A percentile compares a stretch with the other conserved stretches of the same genome.
Evolutionary conservation across 2,113 vertebrate species (phyloP).

Genomic region (Bothrops jararaca): DNA sequence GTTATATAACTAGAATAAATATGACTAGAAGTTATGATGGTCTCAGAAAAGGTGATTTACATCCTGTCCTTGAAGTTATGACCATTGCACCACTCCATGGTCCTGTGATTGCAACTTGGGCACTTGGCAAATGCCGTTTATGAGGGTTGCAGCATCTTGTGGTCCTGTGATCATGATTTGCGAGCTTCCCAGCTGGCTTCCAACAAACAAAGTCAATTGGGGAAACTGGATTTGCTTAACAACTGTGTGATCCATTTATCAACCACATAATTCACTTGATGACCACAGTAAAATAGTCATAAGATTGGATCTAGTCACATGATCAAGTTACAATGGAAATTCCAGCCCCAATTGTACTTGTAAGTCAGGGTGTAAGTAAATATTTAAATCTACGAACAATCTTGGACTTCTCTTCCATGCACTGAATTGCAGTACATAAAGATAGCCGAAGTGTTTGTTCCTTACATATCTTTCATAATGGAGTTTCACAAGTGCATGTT

Average conservation of each 20-base stretch:
- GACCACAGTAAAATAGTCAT: background rate
- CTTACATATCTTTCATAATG: background rate
- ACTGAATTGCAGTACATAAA: background rate
- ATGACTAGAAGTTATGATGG: background rate
- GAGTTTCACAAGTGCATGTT: slow-evolving; percentile 13
- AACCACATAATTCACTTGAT: background rate
- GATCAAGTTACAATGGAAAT: background rate
- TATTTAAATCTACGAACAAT: background rate
- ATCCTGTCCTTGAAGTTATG: background rate
- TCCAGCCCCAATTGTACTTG: background rate
- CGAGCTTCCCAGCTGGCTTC: background rate
- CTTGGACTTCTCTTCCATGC: accelerated
- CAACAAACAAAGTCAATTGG: background rate
- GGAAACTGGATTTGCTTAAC: background rate
- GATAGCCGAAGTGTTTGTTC: slow-evolving; percentile 1
- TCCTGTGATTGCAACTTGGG: background rate
- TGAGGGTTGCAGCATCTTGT: background rate
- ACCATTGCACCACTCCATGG: background rate
- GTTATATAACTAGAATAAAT: slow-evolving; percentile 1
- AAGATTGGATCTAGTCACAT: background rate
- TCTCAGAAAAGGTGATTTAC: background rate
- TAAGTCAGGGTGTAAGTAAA: background rate
- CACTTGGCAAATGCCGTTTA: background rate
- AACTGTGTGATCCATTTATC: background rate
- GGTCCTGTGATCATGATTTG: background rate